phyloP scores from a whole-genome alignment of 1,140 invertebrate genomes.

The Amphibalanus amphitrite region DNA sequence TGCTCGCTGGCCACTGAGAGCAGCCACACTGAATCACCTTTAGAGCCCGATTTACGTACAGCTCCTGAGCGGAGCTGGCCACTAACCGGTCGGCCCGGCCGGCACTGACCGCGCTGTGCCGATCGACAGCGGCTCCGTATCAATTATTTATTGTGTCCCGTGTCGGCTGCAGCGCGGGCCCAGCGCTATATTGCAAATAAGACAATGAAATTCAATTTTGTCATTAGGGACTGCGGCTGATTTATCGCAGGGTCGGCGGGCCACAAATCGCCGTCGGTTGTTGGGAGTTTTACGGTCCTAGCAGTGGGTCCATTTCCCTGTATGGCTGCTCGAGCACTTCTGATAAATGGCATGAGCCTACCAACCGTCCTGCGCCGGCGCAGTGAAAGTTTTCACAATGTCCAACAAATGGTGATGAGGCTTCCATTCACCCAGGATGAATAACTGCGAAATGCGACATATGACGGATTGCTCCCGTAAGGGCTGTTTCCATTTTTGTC shows the following conservation, averaged over 20 bases:
- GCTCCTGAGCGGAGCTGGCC: not conserved
- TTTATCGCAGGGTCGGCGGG: not conserved
- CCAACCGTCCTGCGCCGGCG: not conserved
- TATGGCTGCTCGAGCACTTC: not conserved
- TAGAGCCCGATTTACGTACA: not conserved
- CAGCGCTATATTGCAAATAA: not conserved
- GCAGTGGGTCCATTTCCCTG: not conserved
- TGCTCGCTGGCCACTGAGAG: not conserved
- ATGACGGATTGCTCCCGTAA: not conserved
- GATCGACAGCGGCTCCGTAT: not conserved
- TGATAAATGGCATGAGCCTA: not conserved
- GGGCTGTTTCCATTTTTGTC: too few species aligned
- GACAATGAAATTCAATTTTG: slow-evolving; percentile 2
- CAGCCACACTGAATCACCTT: not conserved
- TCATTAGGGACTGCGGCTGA: not conserved
- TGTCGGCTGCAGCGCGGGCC: not conserved
- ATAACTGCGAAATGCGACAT: not conserved
- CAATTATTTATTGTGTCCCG: not conserved
- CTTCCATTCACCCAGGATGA: not conserved
- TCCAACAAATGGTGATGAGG: not conserved
- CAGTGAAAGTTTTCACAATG: not conserved
- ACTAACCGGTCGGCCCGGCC: not conserved
- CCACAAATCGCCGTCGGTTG: not conserved
- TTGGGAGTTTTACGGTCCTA: not conserved
- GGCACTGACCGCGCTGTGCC: not conserved